Conservation (phyloP, 2,113 vertebrate species). For the Heterochromis multidens region DNA sequence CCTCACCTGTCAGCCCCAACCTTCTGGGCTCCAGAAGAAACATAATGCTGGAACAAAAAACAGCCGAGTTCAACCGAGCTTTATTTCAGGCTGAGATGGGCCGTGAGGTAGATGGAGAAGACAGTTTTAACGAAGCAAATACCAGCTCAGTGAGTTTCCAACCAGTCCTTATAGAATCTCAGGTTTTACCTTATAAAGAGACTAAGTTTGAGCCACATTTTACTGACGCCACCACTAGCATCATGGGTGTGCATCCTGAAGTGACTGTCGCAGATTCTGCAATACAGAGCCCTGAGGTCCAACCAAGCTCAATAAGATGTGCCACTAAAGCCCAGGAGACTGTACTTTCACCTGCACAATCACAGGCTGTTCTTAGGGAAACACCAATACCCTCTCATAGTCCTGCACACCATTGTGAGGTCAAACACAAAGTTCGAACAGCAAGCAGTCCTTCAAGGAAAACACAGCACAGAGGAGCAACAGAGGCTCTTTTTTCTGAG, state of each 20-base stretch:
- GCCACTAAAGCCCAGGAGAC: slow-evolving; percentile 19
- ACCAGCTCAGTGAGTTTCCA: slow-evolving; percentile 6
- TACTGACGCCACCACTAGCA: neutral
- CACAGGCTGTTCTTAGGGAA: slow-evolving; percentile 16
- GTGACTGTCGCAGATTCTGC: slow-evolving; percentile 7
- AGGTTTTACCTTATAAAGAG: slow-evolving; percentile 12
- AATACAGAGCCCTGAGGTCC: slow-evolving; percentile 6
- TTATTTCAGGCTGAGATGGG: slow-evolving; percentile 89
- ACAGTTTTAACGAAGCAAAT: slow-evolving; percentile 18
- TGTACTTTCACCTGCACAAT: slow-evolving; percentile 29
- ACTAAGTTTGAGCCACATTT: slow-evolving; percentile 5
- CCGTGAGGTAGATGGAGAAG: slow-evolving; percentile 35
- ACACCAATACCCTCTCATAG: slow-evolving; percentile 1
- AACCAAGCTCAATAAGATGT: neutral
- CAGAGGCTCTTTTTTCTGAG: slow-evolving; percentile 33
- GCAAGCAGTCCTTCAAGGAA: slow-evolving; percentile 37
- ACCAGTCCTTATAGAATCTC: neutral
- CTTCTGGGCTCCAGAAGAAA: slow-evolving; percentile 73
- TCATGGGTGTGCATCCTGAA: neutral
- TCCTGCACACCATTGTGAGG: slow-evolving; percentile 21
- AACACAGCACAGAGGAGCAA: slow-evolving; percentile 35
- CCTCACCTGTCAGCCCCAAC: slow-evolving; percentile 28
- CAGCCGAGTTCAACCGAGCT: slow-evolving; percentile 90
- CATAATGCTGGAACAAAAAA: slow-evolving; percentile 87
- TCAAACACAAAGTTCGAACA: slow-evolving; percentile 38